Base-by-base conservation (phyloP, 2,113 vertebrate genomes). In the Gracilinanus agilis region DNA sequence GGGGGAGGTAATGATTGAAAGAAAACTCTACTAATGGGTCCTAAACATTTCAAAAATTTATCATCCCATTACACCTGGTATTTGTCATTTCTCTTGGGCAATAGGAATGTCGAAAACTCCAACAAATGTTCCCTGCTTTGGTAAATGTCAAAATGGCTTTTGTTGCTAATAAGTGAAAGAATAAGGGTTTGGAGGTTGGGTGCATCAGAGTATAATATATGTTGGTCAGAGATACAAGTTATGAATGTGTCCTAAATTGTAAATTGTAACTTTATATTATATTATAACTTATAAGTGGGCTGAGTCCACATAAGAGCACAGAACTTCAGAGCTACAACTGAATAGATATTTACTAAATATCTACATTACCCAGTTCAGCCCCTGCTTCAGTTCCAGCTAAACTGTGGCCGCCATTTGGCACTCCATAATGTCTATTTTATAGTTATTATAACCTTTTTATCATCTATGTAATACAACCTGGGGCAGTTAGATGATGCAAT, bases 31-130 rank as follows among this genome's bases (percentile, higher is more conserved):
- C 94, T 94, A 96, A 97, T 90, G 92, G 2, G 21, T 90, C 94
- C 92, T 94, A 89, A 91, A 61, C 95, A n/a, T 94, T 96, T 96
- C 96, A 98, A 94, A 96, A 97, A 97, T 97, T 27, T 96, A 95
- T 92, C 96, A 54, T 93, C 53, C 55, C 53, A 94, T 97, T 97
- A 97, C 95, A 58, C 67, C 11, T 0, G 0, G 91, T 93, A 97
- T 97, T 96, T 19, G 93, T 98, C 89, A 96, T 96, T 95, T 94
- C 94, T 58, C 93, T 96, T 96, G 94, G n/a, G 56, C 97, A 83
- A 96, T 1, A 61, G 61, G 95, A 91, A 6, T 67, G 97, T 97
- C 96, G 97, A 96, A 96, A 97, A 94, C 21, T 8, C 27, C 0
- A 96, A 40, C 0, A 0, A 83, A 83, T 83, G 67, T 83, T 23